Base-by-base conservation (phyloP, 2,888 invertebrate species). In the Ametastegia equiseti region DNA sequence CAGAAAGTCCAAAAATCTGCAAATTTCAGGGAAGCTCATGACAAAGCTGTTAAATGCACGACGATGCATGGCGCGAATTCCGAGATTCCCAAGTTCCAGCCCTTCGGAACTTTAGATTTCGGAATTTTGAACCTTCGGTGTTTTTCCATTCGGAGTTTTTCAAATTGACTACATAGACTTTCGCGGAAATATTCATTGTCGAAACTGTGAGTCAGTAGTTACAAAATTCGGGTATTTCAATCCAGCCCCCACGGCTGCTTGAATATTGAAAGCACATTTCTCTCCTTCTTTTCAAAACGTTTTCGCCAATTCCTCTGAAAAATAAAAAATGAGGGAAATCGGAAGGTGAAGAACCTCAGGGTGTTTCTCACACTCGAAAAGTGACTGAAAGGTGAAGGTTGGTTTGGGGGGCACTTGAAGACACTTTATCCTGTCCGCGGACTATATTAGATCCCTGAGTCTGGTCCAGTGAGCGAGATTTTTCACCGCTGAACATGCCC, bases 351-450 rank as follows among this genome's bases (percentile, higher is more conserved):
- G 39, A 36, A 39, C 23, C 27, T 9, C 19, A 23, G 67, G 39
- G 23, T 67, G 13, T 39, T 27, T 67, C 39, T 67, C 67, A 39
- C 33, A 23, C 19, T n/a, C 42, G 5, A 27, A 71, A 11, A 71
- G 15, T 15, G n/a, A 36, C n/a, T 54, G 4, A 54, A 50, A 75
- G 36, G 23, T 5, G 7, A 71, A 54, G n/a, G 54, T 75, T 54
- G 7, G 50, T 54, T 54, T 36, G 54, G 54, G n/a, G 33, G 54
- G n/a, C 47, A 30, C 15, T 47, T 30, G 47, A 47, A 30, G 84
- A 85, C 86, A 89, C 90, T 90, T 88, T 88, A 88, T 89, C 84
- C 88, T 87, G 84, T 82, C 86, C 84, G 83, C 88, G 88, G 88
- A 88, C 87, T 86, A 86, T 88, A 88, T 85, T 85, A 86, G 84